These are phyloP conservation scores for Notothenia rossii DNA, from an alignment of 2,113 vertebrate species.

Conservation along the genomic window DNA sequence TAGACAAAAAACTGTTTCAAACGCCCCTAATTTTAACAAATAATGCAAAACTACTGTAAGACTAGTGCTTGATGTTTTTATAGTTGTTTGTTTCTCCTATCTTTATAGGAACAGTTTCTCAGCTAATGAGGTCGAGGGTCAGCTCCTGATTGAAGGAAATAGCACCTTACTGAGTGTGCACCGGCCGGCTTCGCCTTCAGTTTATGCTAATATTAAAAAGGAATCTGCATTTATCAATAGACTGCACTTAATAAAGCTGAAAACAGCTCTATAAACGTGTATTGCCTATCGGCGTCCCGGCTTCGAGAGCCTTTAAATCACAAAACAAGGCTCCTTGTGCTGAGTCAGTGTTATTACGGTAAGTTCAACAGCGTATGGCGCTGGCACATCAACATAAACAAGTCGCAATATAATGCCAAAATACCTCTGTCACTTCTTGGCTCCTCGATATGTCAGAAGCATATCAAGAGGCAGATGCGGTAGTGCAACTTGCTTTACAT, in stretches of 20 bases:
- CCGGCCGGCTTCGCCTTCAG: conserved; percentile 8
- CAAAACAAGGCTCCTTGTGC: neutral
- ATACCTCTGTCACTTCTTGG: conserved; percentile 75
- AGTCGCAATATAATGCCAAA: conserved; percentile 52
- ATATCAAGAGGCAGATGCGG: conserved; percentile 67
- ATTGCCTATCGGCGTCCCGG: neutral
- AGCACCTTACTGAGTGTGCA: conserved; percentile 32
- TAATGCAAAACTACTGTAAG: too few species aligned
- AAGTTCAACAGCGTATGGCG: conserved; percentile 8
- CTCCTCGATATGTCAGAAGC: conserved; percentile 72
- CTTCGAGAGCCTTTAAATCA: conserved; percentile 19
- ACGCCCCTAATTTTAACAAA: neutral
- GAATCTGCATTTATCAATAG: neutral
- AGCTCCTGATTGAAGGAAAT: neutral
- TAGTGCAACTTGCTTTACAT: conserved; percentile 67
- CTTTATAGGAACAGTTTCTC: neutral
- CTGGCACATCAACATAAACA: conserved; percentile 23
- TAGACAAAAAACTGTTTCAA: too few species aligned
- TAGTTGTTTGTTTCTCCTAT: neutral
- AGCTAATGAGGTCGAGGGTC: conserved; percentile 4
- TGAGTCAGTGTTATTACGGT: conserved; percentile 1
- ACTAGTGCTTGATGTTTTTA: neutral
- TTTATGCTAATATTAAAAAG: neutral
- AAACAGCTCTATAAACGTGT: neutral
- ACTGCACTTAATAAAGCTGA: neutral